Evolutionary conservation across 2,797 vertebrate genomes (phyloP), one percentile per base, ranked within the genome.

Genomic region (Parotocinclus haroldoi): DNA sequence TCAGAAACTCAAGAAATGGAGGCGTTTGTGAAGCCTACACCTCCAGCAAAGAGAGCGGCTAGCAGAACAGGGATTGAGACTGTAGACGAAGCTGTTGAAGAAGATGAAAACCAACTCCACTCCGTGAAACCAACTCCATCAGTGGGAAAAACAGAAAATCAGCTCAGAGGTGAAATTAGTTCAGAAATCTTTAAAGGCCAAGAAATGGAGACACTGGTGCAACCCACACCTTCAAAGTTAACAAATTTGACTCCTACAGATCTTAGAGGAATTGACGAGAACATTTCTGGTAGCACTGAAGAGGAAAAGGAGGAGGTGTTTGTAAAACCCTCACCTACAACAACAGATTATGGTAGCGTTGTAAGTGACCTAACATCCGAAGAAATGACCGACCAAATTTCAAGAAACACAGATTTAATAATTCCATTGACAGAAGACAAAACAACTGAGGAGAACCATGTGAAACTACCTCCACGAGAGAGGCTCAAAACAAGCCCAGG

Each of bases 391-490:
- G 19, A 16, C n/a, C 38, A 46, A 38, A 17, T 49, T 50, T 61
- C 27, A 9, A 9, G 10, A 42, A 59, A 9, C 37, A 50, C 7
- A 19, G 10, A 40, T 53, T 52, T 52, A 14, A 48, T 40, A 38
- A 14, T 4, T 19, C 19, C 12, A 7, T 10, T 52, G 36, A 63
- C 38, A 27, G 11, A 27, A 44, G 18, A 64, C 16, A 49, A 5
- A 65, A 56, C 40, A 10, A 12, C 1, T 11, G 18, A 56, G 14
- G 55, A 66, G 2, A 7, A 7, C 19, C 12, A 10, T 50, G 18
- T 64, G 52, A 67, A 72, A 67, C 72, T 65, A 69, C 69, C 72
- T 19, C 69, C 72, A 67, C 69, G 71, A 14, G 38, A 63, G 10
- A 63, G 71, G 59, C 4, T 49, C 53, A 73, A 70, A 70, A 2